Base-by-base conservation (phyloP, 2,888 invertebrate species). In the Corbicula japonica region DNA sequence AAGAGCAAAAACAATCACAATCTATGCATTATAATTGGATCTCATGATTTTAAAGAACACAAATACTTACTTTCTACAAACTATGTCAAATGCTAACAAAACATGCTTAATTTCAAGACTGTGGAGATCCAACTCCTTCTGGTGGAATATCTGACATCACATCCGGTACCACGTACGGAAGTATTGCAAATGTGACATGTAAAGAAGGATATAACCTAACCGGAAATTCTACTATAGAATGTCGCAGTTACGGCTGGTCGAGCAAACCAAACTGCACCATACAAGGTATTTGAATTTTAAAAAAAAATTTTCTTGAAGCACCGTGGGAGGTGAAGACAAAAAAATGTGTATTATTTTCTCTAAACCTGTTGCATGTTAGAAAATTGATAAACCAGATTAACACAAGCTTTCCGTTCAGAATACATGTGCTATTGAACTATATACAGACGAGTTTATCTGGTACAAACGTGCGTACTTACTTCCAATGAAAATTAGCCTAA, bases 41-140 rank as follows among this genome's bases (percentile, higher is more conserved):
- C n/a, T n/a, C n/a, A n/a, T n/a, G n/a, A n/a, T n/a, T n/a, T n/a
- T n/a, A n/a, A n/a, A n/a, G n/a, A n/a, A n/a, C n/a, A n/a, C n/a
- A n/a, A n/a, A n/a, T n/a, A n/a, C n/a, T n/a, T n/a, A n/a, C n/a
- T n/a, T n/a, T n/a, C n/a, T n/a, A n/a, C n/a, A n/a, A n/a, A n/a
- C n/a, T n/a, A n/a, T n/a, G n/a, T n/a, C n/a, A n/a, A n/a, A n/a
- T n/a, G n/a, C n/a, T n/a, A n/a, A n/a, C n/a, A n/a, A n/a, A n/a
- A n/a, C n/a, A n/a, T n/a, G n/a, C n/a, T n/a, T n/a, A n/a, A n/a
- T 46, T 56, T 60, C 4, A 23, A 76, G 76, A 71, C 34, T 76
- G 76, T 35, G 65, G 65, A 10, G 61, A 65, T 56, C 65, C 71
- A 1, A 52, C 58, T 5, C 60, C 66, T 12, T 18, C 34, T 2